A percentile compares a stretch with the other conserved stretches of the same genome.
Evolutionary conservation across 2,797 vertebrate species (phyloP).

Genomic region (Sciurus carolinensis): DNA sequence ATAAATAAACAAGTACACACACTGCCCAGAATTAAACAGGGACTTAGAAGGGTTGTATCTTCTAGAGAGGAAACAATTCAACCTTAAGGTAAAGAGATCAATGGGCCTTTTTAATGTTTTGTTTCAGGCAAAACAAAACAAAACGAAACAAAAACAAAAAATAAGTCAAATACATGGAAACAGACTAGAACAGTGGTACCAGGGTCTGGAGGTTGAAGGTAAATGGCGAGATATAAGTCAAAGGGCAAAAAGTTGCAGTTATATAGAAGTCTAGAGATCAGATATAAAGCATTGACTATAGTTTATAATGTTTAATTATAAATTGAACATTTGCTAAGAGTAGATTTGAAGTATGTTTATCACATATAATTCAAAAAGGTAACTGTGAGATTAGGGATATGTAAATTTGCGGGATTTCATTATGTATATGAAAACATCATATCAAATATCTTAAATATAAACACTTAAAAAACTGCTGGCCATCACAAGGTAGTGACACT

Average conservation of each 20-base stretch:
- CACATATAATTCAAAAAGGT: background rate
- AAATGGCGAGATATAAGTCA: background rate
- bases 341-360: background rate
- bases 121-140: background rate
- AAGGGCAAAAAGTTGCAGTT: background rate
- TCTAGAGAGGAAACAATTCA: conserved; percentile 15
- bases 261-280: background rate
- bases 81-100: conserved; percentile 40
- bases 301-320: background rate
- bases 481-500: background rate
- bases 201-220: background rate
- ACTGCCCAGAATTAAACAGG: conserved; percentile 35
- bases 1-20: background rate
- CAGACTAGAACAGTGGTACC: background rate
- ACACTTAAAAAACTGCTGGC: background rate
- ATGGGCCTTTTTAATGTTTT: background rate
- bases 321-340: background rate
- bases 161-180: background rate
- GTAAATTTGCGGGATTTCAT: background rate
- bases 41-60: background rate
- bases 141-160: no score
- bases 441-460: background rate
- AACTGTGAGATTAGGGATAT: background rate
- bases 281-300: background rate
- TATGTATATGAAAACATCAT: background rate